A percentile compares a stretch with the other conserved stretches of the same genome.
phyloP scores from a whole-genome alignment of 2,888 invertebrate species.

The Antheraea assamensis region DNA sequence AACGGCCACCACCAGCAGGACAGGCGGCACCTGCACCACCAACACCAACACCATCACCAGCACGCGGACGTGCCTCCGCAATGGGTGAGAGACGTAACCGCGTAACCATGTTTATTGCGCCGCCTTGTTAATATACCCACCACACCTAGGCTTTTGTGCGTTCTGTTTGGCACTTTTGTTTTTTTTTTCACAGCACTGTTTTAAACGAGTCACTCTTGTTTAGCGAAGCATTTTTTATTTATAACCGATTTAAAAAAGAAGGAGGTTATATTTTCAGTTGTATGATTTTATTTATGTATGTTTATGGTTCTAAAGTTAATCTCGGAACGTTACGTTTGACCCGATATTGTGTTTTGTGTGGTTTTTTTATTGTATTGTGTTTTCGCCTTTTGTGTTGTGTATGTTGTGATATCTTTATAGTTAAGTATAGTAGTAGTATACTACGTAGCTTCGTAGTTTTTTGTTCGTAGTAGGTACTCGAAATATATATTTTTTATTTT shows the following conservation, averaged over 20 bases:
- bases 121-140: constrained; percentile 14
- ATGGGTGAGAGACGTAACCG: constrained; percentile 54
- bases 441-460: background rate
- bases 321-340: background rate
- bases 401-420: background rate
- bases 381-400: constrained; percentile 8
- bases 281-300: background rate
- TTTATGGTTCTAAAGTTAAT: background rate
- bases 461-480: background rate
- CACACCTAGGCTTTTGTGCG: constrained; percentile 5
- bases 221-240: background rate
- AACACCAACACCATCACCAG: constrained; percentile 72
- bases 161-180: background rate
- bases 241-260: no score
- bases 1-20: constrained; percentile 77
- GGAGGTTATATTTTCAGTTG: no score
- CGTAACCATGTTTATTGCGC: constrained; percentile 20
- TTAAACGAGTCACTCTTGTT: background rate
- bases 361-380: constrained; percentile 1
- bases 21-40: constrained; percentile 66
- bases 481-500: background rate
- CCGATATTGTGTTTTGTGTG: background rate
- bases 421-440: background rate
- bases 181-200: background rate
- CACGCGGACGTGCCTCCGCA: constrained; percentile 78